Base-by-base conservation (phyloP, 30 jellyfish, hydroid and myxozoan species). In the Sanderia malayensis region DNA sequence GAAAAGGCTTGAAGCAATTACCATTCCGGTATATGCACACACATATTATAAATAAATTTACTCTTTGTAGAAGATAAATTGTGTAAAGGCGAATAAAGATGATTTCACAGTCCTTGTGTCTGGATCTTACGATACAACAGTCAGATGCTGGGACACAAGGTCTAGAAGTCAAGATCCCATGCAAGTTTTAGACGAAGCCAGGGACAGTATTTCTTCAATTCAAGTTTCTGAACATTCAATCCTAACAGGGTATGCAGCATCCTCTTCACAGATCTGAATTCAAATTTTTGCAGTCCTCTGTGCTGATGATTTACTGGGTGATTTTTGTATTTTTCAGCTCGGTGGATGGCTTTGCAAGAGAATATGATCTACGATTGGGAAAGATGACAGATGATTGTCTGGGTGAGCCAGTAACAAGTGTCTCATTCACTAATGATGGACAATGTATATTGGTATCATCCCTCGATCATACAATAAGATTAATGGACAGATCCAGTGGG, bases 51-150 rank as follows among this genome's bases (percentile, higher is more conserved):
- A n/a, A n/a, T n/a, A n/a, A n/a, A n/a, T n/a, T n/a, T 85, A 22
- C 61, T 65, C 29, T n/a, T 58, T 32, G 22, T 69, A 94, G 99
- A 80, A 80, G 20, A 80, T 94, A 23, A 94, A 94, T 67, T 86
- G 99, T 66, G 86, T 87, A 27, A 57, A 26, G 19, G 80, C 87
- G 10, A 94, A 83, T 46, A 79, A 71, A 1, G 95, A 81, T 13
- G 99, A 94, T 22, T 53, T 94, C 62, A 49, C 97, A 10, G 95
- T 94, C 22, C 37, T 87, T 26, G 74, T 94, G 15, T 81, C 97
- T 52, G 99, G 99, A 10, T 94, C 99, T 1, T 86, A 82, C 47
- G 99, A 94, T 88, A 61, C 96, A 26, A 81, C 97, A n/a, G 90
- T 83, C 22, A 58, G 96, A 11, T 80, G 95, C 27, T 94, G 99